Evolutionary conservation across 2,113 vertebrate genomes (phyloP), one percentile per base, ranked within the genome.

Genomic region (Eublepharis macularius): DNA sequence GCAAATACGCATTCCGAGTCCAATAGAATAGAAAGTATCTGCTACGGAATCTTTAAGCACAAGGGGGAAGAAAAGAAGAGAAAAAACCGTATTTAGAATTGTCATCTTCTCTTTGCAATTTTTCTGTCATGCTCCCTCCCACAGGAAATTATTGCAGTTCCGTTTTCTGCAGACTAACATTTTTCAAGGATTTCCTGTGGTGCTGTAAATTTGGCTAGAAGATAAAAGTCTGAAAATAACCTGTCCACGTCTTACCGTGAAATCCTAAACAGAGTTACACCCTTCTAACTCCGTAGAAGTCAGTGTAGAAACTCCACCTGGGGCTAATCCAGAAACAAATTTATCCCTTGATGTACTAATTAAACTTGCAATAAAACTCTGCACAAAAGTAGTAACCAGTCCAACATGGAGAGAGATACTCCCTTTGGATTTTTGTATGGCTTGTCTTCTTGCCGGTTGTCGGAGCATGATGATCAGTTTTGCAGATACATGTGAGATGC

Each of bases 1-100:
- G 94, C 98, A 99, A 86, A 97, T 88, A 49, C 96, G 96, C 98
- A 99, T 99, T 87, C 97, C 96, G 2, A 98, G 94, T 43, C 98
- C 98, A 43, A 99, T 97, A 0, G 98, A 96, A 91, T 99, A 97
- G 91, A 99, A 99, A 0, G 97, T 99, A 93, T 99, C 98, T 0
- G 96, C 98, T 88, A 98, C 16, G 2, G 97, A 97, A 94, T 97
- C 98, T 98, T 87, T n/a, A 87, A 70, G 39, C 43, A 73, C 43
- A 81, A 29, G 19, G 54, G 54, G 57, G 57, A 7, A 24, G 81
- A 45, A 32, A 49, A 86, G 86, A 72, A 92, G 76, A 51, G 36
- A 29, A 13, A 82, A 76, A 74, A 68, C 83, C 32, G 83, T 69
- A 86, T 4, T 29, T 11, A n/a, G 8, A 82, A 0, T 36, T 70